Base-by-base conservation (phyloP, 2,113 vertebrate genomes). In the Aldabrachelys gigantea region DNA sequence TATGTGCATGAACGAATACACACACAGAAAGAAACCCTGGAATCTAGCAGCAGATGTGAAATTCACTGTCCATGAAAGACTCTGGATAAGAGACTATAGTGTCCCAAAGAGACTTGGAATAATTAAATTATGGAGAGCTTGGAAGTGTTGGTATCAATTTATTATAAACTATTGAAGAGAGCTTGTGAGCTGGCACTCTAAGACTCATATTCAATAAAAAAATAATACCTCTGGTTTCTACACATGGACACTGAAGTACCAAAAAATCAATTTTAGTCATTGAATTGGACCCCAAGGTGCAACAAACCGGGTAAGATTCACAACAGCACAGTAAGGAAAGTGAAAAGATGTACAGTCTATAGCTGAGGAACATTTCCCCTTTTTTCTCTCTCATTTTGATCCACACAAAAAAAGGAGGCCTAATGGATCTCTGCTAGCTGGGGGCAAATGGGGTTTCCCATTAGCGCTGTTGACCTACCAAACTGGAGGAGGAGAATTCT, bases 201-300 rank as follows among this genome's bases (percentile, higher is more conserved):
- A 95, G 93, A 95, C 53, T 93, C 94, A 87, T 81, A 92, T 94
- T 97, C 96, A 97, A 97, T 96, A 97, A 97, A 97, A 95, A 95
- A 96, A 95, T 95, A 96, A 97, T 94, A 91, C 38, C 69, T 94
- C 96, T 96, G 85, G 90, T 97, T 97, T 94, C 92, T 94, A 94
- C 93, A 93, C 84, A 57, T 27, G 84, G 93, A 85, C 92, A 89
- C 97, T 96, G 94, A 97, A 97, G 95, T 95, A 97, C 95, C 97
- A 95, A 97, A 96, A 97, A 97, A 98, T 98, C 97, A 98, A 95
- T 98, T 97, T 90, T 79, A 93, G 94, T 93, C 97, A 97, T 91
- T 97, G 97, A 96, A 97, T 95, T 95, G 95, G 97, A 82, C 97
- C 96, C 97, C 90, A 92, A 97, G 95, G 97, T 98, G 91, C 87